Evolutionary conservation across 2,797 vertebrate species (phyloP).

Genomic region (Cossypha heuglini): DNA sequence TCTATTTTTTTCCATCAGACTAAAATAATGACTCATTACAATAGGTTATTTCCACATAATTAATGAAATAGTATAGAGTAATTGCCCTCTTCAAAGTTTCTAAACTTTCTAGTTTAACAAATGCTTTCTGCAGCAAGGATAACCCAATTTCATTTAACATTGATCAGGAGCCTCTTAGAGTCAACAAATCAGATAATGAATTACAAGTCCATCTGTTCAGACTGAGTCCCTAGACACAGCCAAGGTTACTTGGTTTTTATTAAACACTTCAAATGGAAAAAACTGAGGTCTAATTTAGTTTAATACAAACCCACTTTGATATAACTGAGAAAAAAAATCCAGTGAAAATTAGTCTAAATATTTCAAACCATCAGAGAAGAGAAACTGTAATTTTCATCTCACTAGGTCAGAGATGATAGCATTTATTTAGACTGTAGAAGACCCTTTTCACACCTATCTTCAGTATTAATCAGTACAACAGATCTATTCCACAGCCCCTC

Average conservation of each 20-base stretch:
- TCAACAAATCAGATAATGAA: constrained; percentile 4
- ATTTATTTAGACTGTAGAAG: background rate
- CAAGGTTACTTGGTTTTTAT: background rate
- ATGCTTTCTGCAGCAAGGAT: background rate
- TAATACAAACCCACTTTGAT: background rate
- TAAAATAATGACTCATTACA: background rate
- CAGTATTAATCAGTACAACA: background rate
- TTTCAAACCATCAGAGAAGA: background rate
- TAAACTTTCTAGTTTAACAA: background rate
- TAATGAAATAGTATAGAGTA: background rate
- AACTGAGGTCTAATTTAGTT: background rate
- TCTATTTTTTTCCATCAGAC: background rate
- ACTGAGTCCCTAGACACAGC: background rate
- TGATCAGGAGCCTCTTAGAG: background rate
- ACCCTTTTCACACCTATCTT: background rate
- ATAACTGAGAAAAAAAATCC: background rate
- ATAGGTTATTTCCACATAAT: background rate
- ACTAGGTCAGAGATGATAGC: background rate
- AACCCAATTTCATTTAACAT: background rate
- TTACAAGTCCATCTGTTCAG: background rate
- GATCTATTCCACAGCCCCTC: background rate
- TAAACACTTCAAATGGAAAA: background rate
- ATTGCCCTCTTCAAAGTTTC: background rate
- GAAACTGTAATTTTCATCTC: background rate
- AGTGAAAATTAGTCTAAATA: background rate